A percentile compares a stretch with the other conserved stretches of the same genome.
Conservation (phyloP, 2,888 invertebrate genomes). For the Synanthedon myopaeformis region DNA sequence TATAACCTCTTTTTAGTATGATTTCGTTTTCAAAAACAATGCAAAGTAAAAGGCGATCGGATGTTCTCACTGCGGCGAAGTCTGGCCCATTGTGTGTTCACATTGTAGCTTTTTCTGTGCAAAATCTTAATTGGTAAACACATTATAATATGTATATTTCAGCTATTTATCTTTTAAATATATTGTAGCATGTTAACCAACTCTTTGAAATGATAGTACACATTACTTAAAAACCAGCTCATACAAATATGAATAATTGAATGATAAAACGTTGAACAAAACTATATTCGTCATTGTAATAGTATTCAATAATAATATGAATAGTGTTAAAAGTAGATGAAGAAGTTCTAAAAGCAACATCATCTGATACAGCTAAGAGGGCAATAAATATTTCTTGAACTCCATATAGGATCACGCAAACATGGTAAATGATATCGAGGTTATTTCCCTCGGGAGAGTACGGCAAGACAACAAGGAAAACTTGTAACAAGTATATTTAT, state of each 20-base stretch:
- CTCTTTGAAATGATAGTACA: no score
- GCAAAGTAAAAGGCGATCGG: conserved; percentile 46
- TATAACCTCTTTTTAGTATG: background rate
- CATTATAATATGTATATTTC: no score
- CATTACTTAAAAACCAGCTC: background rate
- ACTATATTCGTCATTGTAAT: no score
- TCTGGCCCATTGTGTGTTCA: conserved; percentile 30
- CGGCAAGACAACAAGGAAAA: conserved; percentile 1
- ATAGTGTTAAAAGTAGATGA: background rate
- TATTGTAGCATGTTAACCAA: no score
- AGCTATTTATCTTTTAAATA: no score
- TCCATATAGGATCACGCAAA: conserved; percentile 17
- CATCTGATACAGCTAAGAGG: no score
- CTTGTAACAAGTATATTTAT: no score
- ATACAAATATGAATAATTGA: no score
- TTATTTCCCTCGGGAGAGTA: conserved; percentile 36
- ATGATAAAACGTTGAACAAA: no score
- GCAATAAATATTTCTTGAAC: no score
- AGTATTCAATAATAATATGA: no score
- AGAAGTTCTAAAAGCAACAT: background rate
- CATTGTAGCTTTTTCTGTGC: conserved; percentile 43
- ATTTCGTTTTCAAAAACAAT: conserved; percentile 27
- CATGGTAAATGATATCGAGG: conserved; percentile 29
- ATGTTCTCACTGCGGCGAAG: conserved; percentile 38
- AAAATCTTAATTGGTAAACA: conserved; percentile 5